These are phyloP conservation scores for Eucera pruinosa DNA, from an alignment of 2,888 invertebrate species.

Conservation along the genomic window DNA sequence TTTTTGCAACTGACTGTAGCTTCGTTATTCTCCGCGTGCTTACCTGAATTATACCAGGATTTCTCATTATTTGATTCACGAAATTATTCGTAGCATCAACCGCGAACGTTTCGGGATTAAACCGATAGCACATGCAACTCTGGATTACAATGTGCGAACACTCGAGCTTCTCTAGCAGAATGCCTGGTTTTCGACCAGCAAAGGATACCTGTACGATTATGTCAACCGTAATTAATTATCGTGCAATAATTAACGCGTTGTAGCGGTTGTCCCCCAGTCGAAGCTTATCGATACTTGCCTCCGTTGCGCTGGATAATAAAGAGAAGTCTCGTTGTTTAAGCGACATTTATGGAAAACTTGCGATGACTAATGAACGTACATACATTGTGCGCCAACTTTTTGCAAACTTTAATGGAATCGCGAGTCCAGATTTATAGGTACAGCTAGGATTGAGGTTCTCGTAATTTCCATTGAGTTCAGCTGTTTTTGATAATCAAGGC, in stretches of 20 bases:
- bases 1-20: not conserved
- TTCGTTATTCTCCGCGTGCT: not conserved
- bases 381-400: not conserved
- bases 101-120: not conserved
- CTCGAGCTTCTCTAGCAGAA: slow-evolving; percentile 12
- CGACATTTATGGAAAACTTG: slow-evolving; percentile 16
- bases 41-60: slow-evolving; percentile 4
- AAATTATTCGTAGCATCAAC: slow-evolving; percentile 17
- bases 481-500: not conserved
- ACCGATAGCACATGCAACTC: not conserved
- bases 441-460: not conserved
- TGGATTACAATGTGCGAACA: slow-evolving; percentile 8
- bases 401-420: slow-evolving; percentile 30
- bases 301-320: not conserved
- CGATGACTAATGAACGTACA: slow-evolving; percentile 5
- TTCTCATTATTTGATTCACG: slow-evolving; percentile 5
- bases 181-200: slow-evolving; percentile 26
- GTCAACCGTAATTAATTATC: slow-evolving; percentile 58
- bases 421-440: not conserved
- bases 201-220: slow-evolving; percentile 41
- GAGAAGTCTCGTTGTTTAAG: not conserved
- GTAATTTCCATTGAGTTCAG: not conserved
- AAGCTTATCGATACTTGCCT: slow-evolving; percentile 39
- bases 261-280: not conserved
- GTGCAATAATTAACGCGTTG: slow-evolving; percentile 56